Percentiles rank a stretch among this genome's conserved stretches.
Conservation (phyloP, 2,888 invertebrate genomes). For the Drosophila melanosoma region DNA sequence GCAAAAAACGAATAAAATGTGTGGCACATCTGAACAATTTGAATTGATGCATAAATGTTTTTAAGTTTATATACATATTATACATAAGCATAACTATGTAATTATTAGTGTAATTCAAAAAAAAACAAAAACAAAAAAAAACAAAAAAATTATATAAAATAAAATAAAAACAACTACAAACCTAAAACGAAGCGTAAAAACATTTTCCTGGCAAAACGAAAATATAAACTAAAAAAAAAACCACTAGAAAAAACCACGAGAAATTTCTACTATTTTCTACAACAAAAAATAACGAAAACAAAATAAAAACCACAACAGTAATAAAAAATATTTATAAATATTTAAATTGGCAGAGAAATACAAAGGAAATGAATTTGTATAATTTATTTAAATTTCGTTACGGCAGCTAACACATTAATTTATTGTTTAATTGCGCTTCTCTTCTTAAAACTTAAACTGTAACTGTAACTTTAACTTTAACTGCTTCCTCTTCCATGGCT, state of each 20-base stretch:
- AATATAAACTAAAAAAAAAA: conserved; percentile 34
- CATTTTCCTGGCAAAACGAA: conserved; percentile 50
- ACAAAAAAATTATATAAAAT: conserved; percentile 16
- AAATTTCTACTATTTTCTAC: conserved; percentile 62
- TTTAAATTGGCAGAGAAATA: conserved; percentile 10
- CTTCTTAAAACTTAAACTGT: conserved; percentile 24
- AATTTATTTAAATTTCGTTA: conserved; percentile 43
- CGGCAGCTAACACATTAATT: conserved; percentile 33
- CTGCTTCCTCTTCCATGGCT: conserved; percentile 63
- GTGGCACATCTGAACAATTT: conserved; percentile 67
- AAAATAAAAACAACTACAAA: conserved; percentile 9
- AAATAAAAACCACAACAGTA: conserved; percentile 3
- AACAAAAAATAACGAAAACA: conserved; percentile 10
- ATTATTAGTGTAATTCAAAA: conserved; percentile 83
- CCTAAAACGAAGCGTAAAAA: conserved; percentile 53
- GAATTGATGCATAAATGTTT: conserved; percentile 77
- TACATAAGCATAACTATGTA: conserved; percentile 81
- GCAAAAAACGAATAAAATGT: conserved; percentile 55
- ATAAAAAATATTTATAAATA: conserved; percentile 39
- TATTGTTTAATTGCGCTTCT: conserved; percentile 43
- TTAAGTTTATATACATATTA: conserved; percentile 72
- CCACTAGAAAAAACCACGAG: conserved; percentile 49
- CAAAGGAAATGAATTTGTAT: conserved; percentile 36
- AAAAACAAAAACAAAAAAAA: conserved; percentile 36
- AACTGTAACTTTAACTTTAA: conserved; percentile 31